These are phyloP conservation scores for Idaea dimidiata DNA, from an alignment of 2,888 invertebrate genomes.

Conservation along the genomic window DNA sequence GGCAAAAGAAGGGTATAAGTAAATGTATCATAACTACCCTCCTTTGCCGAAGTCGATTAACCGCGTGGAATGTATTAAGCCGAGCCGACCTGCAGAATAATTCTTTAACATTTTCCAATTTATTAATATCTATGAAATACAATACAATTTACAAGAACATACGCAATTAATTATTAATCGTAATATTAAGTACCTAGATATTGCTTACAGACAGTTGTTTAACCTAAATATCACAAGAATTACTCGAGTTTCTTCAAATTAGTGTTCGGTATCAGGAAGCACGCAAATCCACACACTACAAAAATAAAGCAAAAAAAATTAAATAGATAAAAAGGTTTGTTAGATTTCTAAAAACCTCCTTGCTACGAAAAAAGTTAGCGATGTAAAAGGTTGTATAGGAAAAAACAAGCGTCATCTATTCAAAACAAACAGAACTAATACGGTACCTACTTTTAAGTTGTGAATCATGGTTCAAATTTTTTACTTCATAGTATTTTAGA, in stretches of 20 bases:
- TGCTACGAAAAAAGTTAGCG: neutral
- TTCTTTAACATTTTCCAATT: too few relatives aligned
- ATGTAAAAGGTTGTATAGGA: neutral
- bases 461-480: neutral
- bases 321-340: neutral
- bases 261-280: constrained; percentile 67
- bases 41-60: too few relatives aligned
- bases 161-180: too few relatives aligned
- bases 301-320: constrained; percentile 23
- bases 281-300: constrained; percentile 62
- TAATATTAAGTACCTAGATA: neutral
- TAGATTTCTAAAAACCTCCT: too few relatives aligned
- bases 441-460: neutral
- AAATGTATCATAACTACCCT: too few relatives aligned
- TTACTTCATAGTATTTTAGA: neutral
- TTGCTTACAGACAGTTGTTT: neutral
- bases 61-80: too few relatives aligned
- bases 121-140: too few relatives aligned
- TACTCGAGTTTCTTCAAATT: constrained; percentile 70
- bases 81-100: too few relatives aligned
- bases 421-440: neutral
- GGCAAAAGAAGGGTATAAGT: too few relatives aligned
- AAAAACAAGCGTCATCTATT: constrained; percentile 26
- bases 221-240: constrained; percentile 19
- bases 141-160: too few relatives aligned